Percentiles rank a stretch among this genome's conserved stretches.
Evolutionary conservation across 2,113 vertebrate species (phyloP).

Genomic region (Artemisiospiza belli): DNA sequence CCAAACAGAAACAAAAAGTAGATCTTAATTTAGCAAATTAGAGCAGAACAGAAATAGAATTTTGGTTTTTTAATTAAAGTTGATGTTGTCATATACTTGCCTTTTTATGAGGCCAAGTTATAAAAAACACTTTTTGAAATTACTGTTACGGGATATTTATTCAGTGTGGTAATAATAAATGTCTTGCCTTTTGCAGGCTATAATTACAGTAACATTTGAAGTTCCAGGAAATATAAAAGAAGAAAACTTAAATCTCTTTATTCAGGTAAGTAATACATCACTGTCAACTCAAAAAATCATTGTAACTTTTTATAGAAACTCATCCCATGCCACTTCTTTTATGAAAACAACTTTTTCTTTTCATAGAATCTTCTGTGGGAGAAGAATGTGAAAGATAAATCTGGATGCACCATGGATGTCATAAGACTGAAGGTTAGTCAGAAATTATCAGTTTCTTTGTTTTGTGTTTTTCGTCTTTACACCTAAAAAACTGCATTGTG

Average conservation of each 20-base stretch:
- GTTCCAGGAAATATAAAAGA: conserved; percentile 84
- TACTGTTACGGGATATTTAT: neutral
- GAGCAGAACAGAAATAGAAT: neutral
- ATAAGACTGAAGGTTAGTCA: conserved; percentile 88
- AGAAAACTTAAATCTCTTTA: conserved; percentile 86
- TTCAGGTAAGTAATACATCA: conserved; percentile 81
- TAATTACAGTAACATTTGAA: conserved; percentile 93
- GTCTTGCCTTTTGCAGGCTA: conserved; percentile 78
- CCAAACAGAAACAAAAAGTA: neutral
- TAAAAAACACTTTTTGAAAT: neutral
- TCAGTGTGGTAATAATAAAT: neutral
- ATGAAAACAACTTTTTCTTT: conserved; percentile 27
- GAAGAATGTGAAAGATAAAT: conserved; percentile 85
- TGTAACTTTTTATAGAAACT: neutral
- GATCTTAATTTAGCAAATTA: neutral
- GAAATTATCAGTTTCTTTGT: neutral
- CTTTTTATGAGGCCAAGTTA: neutral
- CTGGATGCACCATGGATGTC: conserved; percentile 83
- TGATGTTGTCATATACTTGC: neutral
- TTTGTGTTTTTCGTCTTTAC: neutral
- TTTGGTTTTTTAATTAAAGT: neutral
- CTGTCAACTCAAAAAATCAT: neutral
- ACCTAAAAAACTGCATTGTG: neutral
- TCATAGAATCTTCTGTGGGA: conserved; percentile 94
- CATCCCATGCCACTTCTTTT: neutral